Evolutionary conservation across 2,113 vertebrate species (phyloP).

Genomic region (Catharus fuscescens): DNA sequence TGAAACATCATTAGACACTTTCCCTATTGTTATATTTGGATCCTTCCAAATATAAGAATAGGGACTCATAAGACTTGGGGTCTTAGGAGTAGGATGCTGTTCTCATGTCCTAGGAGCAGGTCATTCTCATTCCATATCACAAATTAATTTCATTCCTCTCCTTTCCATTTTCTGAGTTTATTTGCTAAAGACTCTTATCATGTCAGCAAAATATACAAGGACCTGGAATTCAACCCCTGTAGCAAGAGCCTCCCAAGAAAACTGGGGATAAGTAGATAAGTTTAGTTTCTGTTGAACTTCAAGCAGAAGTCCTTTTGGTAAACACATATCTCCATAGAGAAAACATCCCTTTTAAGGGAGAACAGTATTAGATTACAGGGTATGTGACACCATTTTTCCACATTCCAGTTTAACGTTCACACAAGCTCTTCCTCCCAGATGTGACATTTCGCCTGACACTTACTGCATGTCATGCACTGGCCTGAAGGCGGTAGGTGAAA

Average conservation of each 20-base stretch:
- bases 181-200: slow-evolving; percentile 46
- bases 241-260: slow-evolving; percentile 53
- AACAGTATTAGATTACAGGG: slow-evolving; percentile 32
- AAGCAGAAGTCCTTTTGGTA: slow-evolving; percentile 44
- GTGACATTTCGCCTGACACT: slow-evolving; percentile 48
- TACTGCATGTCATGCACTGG: slow-evolving; percentile 26
- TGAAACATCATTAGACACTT: not conserved
- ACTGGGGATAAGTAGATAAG: slow-evolving; percentile 22
- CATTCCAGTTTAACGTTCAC: slow-evolving; percentile 20
- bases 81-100: not conserved
- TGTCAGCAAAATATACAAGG: slow-evolving; percentile 46
- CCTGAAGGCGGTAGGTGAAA: slow-evolving; percentile 47
- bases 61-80: not conserved
- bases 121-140: not conserved
- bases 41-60: not conserved
- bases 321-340: slow-evolving; percentile 20
- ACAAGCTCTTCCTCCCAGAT: slow-evolving; percentile 52
- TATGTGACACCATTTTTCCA: slow-evolving; percentile 48
- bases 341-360: slow-evolving; percentile 46
- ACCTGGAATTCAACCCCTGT: not conserved
- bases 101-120: not conserved
- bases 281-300: slow-evolving; percentile 47
- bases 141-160: not conserved
- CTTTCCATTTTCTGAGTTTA: slow-evolving; percentile 33
- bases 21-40: not conserved